Conservation (phyloP, 2,797 vertebrate species). For the Lerista edwardsae region DNA sequence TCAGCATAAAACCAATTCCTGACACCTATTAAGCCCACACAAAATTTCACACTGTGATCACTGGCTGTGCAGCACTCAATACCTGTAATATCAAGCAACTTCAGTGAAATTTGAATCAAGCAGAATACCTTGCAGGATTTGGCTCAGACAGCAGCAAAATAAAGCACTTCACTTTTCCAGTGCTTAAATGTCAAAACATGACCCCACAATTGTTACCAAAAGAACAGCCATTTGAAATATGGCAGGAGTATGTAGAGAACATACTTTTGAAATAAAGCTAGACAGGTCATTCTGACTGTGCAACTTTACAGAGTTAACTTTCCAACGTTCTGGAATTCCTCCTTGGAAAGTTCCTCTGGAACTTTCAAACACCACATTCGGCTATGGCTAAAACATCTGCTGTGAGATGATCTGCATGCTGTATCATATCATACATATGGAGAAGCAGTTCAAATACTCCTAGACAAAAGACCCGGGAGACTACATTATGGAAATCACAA, state of each 20-base stretch:
- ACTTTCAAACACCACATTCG: not conserved
- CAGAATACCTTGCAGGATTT: not conserved
- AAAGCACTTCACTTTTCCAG: not conserved
- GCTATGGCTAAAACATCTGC: not conserved
- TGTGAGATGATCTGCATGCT: not conserved
- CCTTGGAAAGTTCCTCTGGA: too few relatives aligned
- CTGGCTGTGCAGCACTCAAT: not conserved
- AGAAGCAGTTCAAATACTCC: not conserved
- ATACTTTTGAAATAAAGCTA: not conserved
- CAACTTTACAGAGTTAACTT: not conserved
- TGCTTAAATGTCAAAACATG: not conserved
- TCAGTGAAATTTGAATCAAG: not conserved
- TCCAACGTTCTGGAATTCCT: not conserved
- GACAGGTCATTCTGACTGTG: not conserved
- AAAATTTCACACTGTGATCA: conserved; percentile 16
- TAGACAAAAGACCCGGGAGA: not conserved
- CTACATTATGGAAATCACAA: too few relatives aligned
- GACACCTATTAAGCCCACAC: not conserved
- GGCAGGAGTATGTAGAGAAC: not conserved
- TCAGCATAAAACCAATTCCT: not conserved
- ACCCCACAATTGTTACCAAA: not conserved
- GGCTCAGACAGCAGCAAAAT: not conserved
- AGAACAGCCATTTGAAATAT: not conserved
- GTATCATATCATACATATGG: not conserved
- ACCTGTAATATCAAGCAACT: not conserved